Conservation (phyloP, 92 coral and sea anemone species). For the Blastomussa wellsi region DNA sequence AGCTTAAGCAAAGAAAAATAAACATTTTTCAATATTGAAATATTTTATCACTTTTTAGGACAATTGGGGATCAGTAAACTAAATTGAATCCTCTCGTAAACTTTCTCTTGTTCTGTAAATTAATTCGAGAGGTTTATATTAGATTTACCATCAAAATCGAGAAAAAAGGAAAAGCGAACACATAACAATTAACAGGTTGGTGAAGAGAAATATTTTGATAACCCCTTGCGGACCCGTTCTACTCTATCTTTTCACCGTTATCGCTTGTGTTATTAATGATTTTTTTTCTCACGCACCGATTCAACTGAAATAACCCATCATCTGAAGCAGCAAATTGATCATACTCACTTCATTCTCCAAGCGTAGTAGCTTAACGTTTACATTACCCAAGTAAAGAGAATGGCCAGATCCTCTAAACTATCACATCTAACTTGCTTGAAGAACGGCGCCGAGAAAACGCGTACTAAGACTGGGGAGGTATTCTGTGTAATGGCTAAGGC, state of each 20-base stretch:
- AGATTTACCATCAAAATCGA: background rate
- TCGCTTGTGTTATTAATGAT: background rate
- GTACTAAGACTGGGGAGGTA: background rate
- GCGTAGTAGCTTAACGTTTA: background rate
- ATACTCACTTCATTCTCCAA: slow-evolving; percentile 32
- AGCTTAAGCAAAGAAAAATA: background rate
- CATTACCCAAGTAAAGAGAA: background rate
- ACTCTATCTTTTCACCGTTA: background rate
- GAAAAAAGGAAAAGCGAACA: background rate
- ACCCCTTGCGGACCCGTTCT: slow-evolving; percentile 19
- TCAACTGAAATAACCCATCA: background rate
- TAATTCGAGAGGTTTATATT: background rate
- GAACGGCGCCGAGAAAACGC: background rate
- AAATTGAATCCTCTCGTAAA: background rate
- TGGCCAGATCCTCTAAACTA: background rate
- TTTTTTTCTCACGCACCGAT: background rate
- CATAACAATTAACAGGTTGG: slow-evolving; percentile 7
- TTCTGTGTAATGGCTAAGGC: slow-evolving; percentile 29
- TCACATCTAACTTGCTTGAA: background rate
- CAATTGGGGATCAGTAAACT: background rate
- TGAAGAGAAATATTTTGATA: slow-evolving; percentile 37
- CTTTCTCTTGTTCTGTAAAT: background rate
- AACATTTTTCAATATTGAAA: background rate
- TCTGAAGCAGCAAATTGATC: background rate
- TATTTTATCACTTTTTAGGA: background rate